Conservation (phyloP, 1,140 invertebrate species). For the Dendroctonus ponderosae region DNA sequence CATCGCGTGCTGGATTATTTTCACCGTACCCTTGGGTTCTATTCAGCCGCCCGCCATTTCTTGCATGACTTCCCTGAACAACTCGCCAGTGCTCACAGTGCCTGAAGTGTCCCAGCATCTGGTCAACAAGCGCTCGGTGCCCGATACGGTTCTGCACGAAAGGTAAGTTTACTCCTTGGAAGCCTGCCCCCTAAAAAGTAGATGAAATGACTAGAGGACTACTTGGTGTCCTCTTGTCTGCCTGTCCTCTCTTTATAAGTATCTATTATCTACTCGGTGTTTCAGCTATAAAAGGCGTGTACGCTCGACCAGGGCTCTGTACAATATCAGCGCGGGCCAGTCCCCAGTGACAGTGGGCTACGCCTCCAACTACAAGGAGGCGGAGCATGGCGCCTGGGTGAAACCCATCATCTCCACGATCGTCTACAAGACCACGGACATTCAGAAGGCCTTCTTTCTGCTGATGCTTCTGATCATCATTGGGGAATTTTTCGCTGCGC, state of each 20-base stretch:
- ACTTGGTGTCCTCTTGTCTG: too few relatives aligned
- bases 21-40: slow-evolving; percentile 92
- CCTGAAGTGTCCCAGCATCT: slow-evolving; percentile 49
- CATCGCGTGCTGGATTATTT: slow-evolving; percentile 91
- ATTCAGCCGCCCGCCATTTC: slow-evolving; percentile 89
- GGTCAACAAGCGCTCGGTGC: slow-evolving; percentile 48
- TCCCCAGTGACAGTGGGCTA: slow-evolving; percentile 77
- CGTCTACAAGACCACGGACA: slow-evolving; percentile 83
- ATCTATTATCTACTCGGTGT: not conserved
- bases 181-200: too few relatives aligned
- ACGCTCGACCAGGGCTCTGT: slow-evolving; percentile 33
- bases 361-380: slow-evolving; percentile 80
- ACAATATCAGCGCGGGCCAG: slow-evolving; percentile 57
- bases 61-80: slow-evolving; percentile 77
- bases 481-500: slow-evolving; percentile 96
- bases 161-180: too few relatives aligned
- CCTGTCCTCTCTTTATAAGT: too few relatives aligned
- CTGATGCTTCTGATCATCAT: slow-evolving; percentile 88
- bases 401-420: slow-evolving; percentile 91
- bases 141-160: too few relatives aligned
- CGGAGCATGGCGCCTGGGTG: slow-evolving; percentile 74
- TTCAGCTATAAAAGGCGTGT: slow-evolving; percentile 35
- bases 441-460: slow-evolving; percentile 95
- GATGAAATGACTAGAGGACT: too few relatives aligned
- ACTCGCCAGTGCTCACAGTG: slow-evolving; percentile 56